Evolutionary conservation across 2,113 vertebrate genomes (phyloP).

Genomic region (Otocyon megalotis): DNA sequence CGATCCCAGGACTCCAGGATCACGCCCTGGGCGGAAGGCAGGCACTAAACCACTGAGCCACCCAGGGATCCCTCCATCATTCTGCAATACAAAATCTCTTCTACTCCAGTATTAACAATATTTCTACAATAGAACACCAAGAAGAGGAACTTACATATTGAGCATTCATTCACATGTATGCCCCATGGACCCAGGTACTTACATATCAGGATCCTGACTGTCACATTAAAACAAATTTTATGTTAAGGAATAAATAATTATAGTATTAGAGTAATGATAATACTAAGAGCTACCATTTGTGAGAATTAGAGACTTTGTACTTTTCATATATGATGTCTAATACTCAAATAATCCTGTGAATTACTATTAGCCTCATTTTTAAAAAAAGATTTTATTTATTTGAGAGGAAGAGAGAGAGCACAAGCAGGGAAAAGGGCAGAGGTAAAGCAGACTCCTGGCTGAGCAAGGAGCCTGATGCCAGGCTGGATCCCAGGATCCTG

Average conservation of each 20-base stretch:
- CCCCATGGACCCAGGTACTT: background rate
- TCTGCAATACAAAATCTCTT: constrained; percentile 65
- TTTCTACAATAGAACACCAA: constrained; percentile 43
- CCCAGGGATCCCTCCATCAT: background rate
- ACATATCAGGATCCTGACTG: background rate
- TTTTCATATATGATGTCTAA: background rate
- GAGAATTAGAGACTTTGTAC: background rate
- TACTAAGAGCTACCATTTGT: background rate
- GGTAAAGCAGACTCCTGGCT: background rate
- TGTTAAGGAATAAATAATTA: constrained; percentile 1
- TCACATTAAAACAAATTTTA: constrained; percentile 10
- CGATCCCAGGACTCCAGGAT: too few species aligned
- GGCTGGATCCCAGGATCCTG: background rate
- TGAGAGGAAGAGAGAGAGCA: background rate
- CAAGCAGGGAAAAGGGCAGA: background rate
- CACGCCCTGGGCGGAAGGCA: too few species aligned
- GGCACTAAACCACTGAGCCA: too few species aligned
- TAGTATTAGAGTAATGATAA: background rate
- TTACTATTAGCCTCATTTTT: background rate
- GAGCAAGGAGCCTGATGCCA: background rate
- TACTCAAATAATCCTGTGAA: background rate
- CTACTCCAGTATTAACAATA: constrained; percentile 51
- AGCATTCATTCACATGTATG: constrained; percentile 35
- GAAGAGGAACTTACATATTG: constrained; percentile 38
- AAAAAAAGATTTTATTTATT: background rate